Conservation (phyloP, 2,888 invertebrate genomes). For the Holacanthella duospinosa region DNA sequence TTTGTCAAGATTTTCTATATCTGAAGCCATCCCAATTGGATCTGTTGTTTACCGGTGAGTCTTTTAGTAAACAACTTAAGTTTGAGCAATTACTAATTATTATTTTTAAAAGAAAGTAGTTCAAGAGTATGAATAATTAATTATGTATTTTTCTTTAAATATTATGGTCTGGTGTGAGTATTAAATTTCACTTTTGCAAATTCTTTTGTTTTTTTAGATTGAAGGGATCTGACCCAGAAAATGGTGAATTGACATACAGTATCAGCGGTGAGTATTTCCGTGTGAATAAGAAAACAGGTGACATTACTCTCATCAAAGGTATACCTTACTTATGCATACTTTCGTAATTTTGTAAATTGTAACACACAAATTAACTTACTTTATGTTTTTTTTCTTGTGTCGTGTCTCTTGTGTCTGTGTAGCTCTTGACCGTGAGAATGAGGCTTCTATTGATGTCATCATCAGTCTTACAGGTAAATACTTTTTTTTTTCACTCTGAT, state of each 20-base stretch:
- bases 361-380: not conserved
- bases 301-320: slow-evolving; percentile 56
- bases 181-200: not conserved
- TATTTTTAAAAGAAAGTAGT: too few species aligned
- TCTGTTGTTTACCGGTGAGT: slow-evolving; percentile 60
- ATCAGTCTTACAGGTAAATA: slow-evolving; percentile 64
- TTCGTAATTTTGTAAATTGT: not conserved
- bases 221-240: slow-evolving; percentile 62
- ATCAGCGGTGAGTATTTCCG: slow-evolving; percentile 71
- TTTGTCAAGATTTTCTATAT: slow-evolving; percentile 61
- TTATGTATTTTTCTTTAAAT: not conserved
- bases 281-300: slow-evolving; percentile 64
- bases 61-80: too few species aligned
- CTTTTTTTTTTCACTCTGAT: too few species aligned
- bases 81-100: too few species aligned
- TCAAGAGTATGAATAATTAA: too few species aligned
- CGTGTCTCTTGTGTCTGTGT: not conserved
- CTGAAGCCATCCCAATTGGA: slow-evolving; percentile 63
- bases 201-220: slow-evolving; percentile 15
- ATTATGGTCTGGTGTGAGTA: not conserved
- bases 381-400: not conserved
- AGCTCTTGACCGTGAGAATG: slow-evolving; percentile 59
- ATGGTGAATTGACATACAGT: slow-evolving; percentile 59
- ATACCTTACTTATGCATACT: not conserved
- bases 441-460: slow-evolving; percentile 61